Base-by-base conservation (phyloP, 2,888 invertebrate genomes). In the Amiota mariae region DNA sequence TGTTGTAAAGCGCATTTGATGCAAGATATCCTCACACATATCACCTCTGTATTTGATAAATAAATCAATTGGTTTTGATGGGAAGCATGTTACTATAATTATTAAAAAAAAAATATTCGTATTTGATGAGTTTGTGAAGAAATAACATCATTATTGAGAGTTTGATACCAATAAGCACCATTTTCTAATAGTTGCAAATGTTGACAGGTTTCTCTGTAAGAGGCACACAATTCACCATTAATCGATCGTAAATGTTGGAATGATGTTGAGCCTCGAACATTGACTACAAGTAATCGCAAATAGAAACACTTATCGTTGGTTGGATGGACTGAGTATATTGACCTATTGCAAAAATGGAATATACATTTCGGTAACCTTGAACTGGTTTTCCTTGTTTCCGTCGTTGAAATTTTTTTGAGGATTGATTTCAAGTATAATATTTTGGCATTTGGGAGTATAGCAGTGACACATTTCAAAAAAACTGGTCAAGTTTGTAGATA, bases 281-380 rank as follows among this genome's bases (percentile, higher is more conserved):
- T 8, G 15, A 57, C 57, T 15, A 57, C 8, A 2, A 57, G 8
- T 20, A 57, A 15, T 6, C 18, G 76, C 64, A 87, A 82, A 82
- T 86, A 87, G 79, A 80, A 88, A 77, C 84, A 87, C 72, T 88
- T 82, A 70, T 77, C 78, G 54, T 85, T 79, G 73, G 77, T 88
- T 51, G 87, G 86, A 84, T 87, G 86, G 48, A 88, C 87, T 78
- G 88, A 77, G 74, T 88, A 88, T 74, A 88, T 1, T 86, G 81
- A 13, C 87, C 86, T 9, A 87, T 70, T 10, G 85, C 72, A 63
- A 70, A 61, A 20, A 68, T 70, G 8, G 73, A 73, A 15, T 15
- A 51, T 4, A 51, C 2, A 36, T 6, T 36, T 36, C 0, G 3
- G 36, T 36, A 36, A 36, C 36, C 36, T 36, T 2, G 36, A 36